These are phyloP conservation scores for Planiliza haematocheilus DNA, from an alignment of 2,113 vertebrate species.

Conservation along the genomic window DNA sequence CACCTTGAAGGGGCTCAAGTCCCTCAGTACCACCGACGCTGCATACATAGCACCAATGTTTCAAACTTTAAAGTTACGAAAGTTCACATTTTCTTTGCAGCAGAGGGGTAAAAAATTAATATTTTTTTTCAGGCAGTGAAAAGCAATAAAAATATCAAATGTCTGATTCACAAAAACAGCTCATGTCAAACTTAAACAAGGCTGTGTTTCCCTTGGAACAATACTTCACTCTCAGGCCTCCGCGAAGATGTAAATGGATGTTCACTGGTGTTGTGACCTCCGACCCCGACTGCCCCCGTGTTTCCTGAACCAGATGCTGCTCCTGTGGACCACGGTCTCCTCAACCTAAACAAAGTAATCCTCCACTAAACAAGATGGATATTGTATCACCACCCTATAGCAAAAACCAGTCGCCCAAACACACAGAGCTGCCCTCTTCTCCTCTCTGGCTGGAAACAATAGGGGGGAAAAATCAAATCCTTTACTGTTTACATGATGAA, in stretches of 20 bases:
- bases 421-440: slow-evolving; percentile 49
- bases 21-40: background rate
- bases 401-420: slow-evolving; percentile 60
- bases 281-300: slow-evolving; percentile 68
- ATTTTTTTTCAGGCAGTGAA: background rate
- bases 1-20: slow-evolving; percentile 43
- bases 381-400: slow-evolving; percentile 76
- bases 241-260: slow-evolving; percentile 77
- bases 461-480: slow-evolving; percentile 33
- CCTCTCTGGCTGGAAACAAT: slow-evolving; percentile 15
- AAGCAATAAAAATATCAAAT: background rate
- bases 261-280: slow-evolving; percentile 77
- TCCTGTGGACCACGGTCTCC: slow-evolving; percentile 76
- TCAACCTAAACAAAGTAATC: slow-evolving; percentile 82
- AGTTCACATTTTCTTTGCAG: background rate
- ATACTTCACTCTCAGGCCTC: slow-evolving; percentile 69
- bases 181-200: slow-evolving; percentile 54
- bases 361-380: slow-evolving; percentile 82
- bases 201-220: slow-evolving; percentile 63
- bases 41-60: background rate
- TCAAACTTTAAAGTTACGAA: background rate
- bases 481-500: slow-evolving; percentile 38
- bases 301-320: slow-evolving; percentile 82
- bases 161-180: slow-evolving; percentile 1
- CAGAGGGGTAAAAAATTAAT: background rate